Base-by-base conservation (phyloP, 2,113 vertebrate species). In the Poeciliopsis turrubarensis region DNA sequence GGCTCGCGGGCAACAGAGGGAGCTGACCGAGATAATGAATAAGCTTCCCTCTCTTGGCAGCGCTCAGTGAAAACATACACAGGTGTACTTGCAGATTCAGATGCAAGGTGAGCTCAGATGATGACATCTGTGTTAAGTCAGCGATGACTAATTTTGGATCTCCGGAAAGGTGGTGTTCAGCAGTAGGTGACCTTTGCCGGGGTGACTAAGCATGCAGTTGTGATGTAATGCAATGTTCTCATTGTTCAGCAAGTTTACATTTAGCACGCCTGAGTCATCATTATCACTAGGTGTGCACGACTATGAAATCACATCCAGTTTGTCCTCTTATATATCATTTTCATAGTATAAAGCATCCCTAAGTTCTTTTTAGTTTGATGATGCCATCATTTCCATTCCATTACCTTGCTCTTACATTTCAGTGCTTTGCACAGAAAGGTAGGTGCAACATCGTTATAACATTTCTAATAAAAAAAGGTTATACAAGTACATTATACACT, bases 41-140 rank as follows among this genome's bases (percentile, higher is more conserved):
- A 68, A 81, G 67, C 51, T 7, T 25, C 10, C 6, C 51, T 79
- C 61, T 67, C 62, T 70, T 13, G 5, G 1, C 22, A 57, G 51
- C 5, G 22, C 72, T 77, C 71, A 5, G 44, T 25, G 31, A 77
- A 57, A 70, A 71, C 65, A 39, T 76, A 62, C 44, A 62, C 51
- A 73, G 60, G 65, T 64, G 57, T 44, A 72, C 66, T 71, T 70
- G 32, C 72, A 68, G 67, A 30, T 26, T 31, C 39, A 74, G 67
- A 77, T 39, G 54, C 32, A 65, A 70, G 39, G 37, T 82, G 81
- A 78, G 79, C 68, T 89, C 29, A 78, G 83, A 88, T 79, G 82
- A 78, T 91, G 90, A 90, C 90, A 87, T 89, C 90, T 88, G 81
- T 37, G 79, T 86, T 72, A 75, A 83, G 86, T 92, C 90, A 91